Percentiles rank a stretch among this genome's conserved stretches.
phyloP scores from a whole-genome alignment of 2,113 vertebrate species.

The Petroica traversi region DNA sequence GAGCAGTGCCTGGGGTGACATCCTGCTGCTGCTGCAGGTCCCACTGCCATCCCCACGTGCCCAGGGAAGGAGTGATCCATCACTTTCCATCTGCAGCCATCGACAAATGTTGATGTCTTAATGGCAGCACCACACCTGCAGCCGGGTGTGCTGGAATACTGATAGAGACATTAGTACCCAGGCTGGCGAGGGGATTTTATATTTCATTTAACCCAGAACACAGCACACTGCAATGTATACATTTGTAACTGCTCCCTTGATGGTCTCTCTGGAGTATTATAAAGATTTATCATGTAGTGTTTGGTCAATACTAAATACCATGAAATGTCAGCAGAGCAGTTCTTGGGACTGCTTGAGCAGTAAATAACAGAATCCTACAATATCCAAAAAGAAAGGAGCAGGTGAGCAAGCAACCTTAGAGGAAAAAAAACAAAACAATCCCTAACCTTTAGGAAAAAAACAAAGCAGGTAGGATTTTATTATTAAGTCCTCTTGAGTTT shows the following conservation, averaged over 20 bases:
- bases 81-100: neutral
- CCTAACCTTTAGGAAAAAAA: neutral
- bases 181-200: constrained; percentile 10
- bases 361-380: constrained; percentile 55
- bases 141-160: constrained; percentile 23
- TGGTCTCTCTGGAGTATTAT: constrained; percentile 60
- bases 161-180: constrained; percentile 44
- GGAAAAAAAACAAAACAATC: neutral
- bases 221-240: constrained; percentile 53
- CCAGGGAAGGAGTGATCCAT: neutral
- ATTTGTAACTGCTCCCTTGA: constrained; percentile 63
- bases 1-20: neutral
- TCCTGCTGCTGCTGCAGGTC: rapidly evolving
- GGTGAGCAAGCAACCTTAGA: constrained; percentile 20
- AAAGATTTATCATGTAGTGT: constrained; percentile 66
- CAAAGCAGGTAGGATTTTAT: neutral
- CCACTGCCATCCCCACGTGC: neutral
- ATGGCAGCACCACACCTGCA: constrained; percentile 23
- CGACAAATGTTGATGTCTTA: constrained; percentile 17
- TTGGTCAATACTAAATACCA: constrained; percentile 69
- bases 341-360: constrained; percentile 55
- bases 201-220: constrained; percentile 63
- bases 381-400: constrained; percentile 30
- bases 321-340: constrained; percentile 66
- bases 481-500: neutral